phyloP scores from a whole-genome alignment of 2,113 vertebrate species.

The Aepyceros melampus region DNA sequence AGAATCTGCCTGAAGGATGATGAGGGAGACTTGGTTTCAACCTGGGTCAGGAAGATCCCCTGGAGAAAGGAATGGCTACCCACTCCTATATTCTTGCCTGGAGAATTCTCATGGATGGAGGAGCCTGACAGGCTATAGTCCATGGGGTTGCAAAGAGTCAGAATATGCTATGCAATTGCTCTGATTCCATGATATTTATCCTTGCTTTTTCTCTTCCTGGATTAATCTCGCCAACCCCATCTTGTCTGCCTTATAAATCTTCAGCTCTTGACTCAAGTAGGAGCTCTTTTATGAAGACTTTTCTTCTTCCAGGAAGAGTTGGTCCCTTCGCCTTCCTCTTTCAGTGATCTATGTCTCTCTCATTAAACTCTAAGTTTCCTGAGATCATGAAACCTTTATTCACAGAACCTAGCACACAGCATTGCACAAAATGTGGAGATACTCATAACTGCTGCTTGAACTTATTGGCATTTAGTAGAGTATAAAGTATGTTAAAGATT shows the following conservation, averaged over 20 bases:
- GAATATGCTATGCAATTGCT: neutral
- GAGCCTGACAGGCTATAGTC: neutral
- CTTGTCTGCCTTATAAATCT: neutral
- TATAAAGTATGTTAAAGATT: slow-evolving; percentile 2
- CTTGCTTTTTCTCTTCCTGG: neutral
- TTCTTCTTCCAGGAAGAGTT: neutral
- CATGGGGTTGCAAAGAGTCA: neutral
- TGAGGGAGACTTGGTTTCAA: neutral
- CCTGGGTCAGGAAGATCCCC: neutral
- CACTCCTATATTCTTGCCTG: neutral
- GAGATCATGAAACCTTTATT: neutral
- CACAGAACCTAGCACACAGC: neutral
- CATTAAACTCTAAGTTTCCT: neutral
- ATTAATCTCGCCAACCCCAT: neutral
- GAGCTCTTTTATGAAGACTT: neutral
- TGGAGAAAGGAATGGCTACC: neutral
- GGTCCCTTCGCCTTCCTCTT: neutral
- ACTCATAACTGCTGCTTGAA: neutral
- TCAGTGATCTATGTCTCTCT: neutral
- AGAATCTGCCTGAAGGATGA: neutral
- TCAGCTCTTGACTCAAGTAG: neutral
- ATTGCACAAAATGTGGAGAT: neutral
- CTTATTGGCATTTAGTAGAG: neutral
- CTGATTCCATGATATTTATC: neutral
- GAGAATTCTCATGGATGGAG: neutral